A percentile compares a stretch with the other conserved stretches of the same genome.
These are phyloP conservation scores for Bombylius major DNA, from an alignment of 2,888 invertebrate genomes.

Conservation along the genomic window DNA sequence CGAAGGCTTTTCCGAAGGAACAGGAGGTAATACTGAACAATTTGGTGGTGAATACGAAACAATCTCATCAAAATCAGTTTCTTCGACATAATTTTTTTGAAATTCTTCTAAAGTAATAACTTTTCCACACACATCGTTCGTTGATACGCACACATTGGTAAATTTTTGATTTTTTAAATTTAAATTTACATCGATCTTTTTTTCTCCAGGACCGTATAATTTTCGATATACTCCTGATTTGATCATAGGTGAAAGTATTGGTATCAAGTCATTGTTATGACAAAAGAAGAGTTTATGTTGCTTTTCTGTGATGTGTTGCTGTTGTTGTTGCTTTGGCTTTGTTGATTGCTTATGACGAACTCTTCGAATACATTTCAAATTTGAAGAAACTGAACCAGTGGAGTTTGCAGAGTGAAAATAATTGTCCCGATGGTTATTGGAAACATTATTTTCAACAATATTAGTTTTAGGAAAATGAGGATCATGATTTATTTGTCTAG, in stretches of 20 bases:
- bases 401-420: too few relatives aligned
- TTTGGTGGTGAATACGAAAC: too few relatives aligned
- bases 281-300: constrained; percentile 19
- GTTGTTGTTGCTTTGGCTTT: constrained; percentile 1
- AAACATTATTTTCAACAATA: too few relatives aligned
- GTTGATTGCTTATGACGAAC: too few relatives aligned
- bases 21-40: neutral
- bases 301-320: constrained; percentile 10
- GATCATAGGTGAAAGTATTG: constrained; percentile 19
- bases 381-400: too few relatives aligned
- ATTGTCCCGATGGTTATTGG: too few relatives aligned
- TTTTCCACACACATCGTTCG: constrained; percentile 17
- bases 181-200: neutral
- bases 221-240: constrained; percentile 19
- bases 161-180: neutral
- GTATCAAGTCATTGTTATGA: constrained; percentile 19
- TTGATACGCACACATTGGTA: constrained; percentile 20
- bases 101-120: constrained; percentile 16
- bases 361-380: too few relatives aligned
- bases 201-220: neutral
- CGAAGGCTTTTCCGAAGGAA: neutral
- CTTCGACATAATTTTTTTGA: constrained; percentile 13
- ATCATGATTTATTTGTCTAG: too few relatives aligned
- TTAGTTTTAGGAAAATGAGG: too few relatives aligned
- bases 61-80: constrained; percentile 1